Conservation (phyloP, 1,140 invertebrate genomes). For the Saxidomus purpurata region DNA sequence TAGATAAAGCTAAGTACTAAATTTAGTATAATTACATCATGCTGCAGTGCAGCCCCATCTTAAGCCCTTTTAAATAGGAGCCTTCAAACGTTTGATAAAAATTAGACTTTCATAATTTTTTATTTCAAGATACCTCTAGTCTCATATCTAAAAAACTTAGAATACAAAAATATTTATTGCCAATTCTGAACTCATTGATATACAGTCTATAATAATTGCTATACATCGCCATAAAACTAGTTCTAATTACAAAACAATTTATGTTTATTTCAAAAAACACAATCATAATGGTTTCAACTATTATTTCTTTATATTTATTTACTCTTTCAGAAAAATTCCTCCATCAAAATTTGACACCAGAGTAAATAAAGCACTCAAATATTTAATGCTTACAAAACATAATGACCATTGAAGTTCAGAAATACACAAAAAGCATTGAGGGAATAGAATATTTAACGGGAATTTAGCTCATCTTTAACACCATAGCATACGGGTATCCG, state of each 20-base stretch:
- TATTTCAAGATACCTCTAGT: no score
- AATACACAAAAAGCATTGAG: slow-evolving; percentile 17
- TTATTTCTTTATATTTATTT: background rate
- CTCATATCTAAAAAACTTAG: no score
- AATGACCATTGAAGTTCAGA: background rate
- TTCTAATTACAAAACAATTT: background rate
- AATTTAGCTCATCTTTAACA: slow-evolving; percentile 21
- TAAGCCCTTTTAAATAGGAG: no score
- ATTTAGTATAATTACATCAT: no score
- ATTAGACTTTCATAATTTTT: no score
- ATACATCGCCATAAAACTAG: no score
- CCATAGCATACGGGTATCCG: background rate
- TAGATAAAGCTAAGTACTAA: no score
- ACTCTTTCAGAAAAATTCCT: background rate
- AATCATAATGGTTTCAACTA: background rate
- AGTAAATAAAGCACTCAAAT: background rate
- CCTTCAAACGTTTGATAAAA: no score
- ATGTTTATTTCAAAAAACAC: background rate
- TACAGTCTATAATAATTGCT: no score
- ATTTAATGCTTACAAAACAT: background rate
- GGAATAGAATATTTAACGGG: slow-evolving; percentile 33
- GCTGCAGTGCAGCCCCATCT: no score
- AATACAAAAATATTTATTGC: no score
- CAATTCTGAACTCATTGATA: no score
- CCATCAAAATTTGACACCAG: background rate